Conservation (phyloP, 2,888 invertebrate genomes). For the Leucophenga montana region DNA sequence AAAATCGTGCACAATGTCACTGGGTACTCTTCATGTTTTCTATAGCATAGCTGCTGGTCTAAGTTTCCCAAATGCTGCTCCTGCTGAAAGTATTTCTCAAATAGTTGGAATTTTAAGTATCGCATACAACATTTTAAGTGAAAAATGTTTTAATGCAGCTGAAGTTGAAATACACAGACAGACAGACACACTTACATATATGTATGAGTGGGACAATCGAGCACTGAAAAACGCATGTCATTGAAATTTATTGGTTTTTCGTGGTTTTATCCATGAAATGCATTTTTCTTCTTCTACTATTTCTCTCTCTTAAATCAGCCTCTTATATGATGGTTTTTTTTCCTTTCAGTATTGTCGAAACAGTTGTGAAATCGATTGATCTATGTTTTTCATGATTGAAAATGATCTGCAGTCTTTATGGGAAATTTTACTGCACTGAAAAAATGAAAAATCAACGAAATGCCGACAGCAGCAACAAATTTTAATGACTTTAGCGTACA, state of each 20-base stretch:
- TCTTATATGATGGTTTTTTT: slow-evolving; percentile 25
- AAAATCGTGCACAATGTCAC: not conserved
- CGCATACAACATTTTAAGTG: slow-evolving; percentile 19
- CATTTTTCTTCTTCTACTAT: slow-evolving; percentile 35
- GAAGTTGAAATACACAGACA: not conserved
- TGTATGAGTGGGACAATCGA: not conserved
- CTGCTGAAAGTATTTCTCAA: slow-evolving; percentile 4
- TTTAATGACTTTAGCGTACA: slow-evolving; percentile 10
- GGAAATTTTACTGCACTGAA: not conserved
- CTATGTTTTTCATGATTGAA: slow-evolving; percentile 60
- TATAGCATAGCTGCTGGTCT: slow-evolving; percentile 11
- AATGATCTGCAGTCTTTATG: slow-evolving; percentile 40
- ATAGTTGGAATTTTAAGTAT: slow-evolving; percentile 22
- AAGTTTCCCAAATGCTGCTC: too few species aligned
- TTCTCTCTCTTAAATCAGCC: not conserved
- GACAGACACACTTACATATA: not conserved
- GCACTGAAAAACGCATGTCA: slow-evolving; percentile 62
- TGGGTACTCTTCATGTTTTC: not conserved
- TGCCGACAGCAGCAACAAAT: not conserved
- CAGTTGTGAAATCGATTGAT: slow-evolving; percentile 65
- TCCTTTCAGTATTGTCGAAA: slow-evolving; percentile 39
- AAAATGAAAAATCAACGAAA: slow-evolving; percentile 21
- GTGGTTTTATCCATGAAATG: slow-evolving; percentile 38
- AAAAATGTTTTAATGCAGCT: slow-evolving; percentile 20
- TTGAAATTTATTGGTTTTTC: slow-evolving; percentile 61